Evolutionary conservation across 2,113 vertebrate species (phyloP), one percentile per base, ranked within the genome.

Genomic region (Australoheros scitulus): DNA sequence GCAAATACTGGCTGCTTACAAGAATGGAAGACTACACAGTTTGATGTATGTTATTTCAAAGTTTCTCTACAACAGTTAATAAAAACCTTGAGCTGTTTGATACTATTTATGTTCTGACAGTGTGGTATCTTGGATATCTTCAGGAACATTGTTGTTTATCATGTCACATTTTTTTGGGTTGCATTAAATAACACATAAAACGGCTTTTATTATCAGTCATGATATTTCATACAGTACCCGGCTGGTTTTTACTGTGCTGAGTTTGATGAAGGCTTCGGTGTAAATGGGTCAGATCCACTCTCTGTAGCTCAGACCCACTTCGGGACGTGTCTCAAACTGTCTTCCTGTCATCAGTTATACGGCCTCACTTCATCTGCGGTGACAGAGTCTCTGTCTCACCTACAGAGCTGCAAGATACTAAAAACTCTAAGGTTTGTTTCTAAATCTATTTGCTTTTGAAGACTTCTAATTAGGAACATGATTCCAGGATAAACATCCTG

Each of bases 401-500:
- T 38, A 82, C 92, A 88, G 61, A 76, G 81, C 88, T 61, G 4
- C 50, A 3, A 89, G 87, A 85, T 55, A 57, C 77, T 79, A 24
- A 78, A 83, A 85, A 75, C 22, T 57, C 10, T 11, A 58, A 74
- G 74, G 85, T 59, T 79, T 87, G 65, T 89, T 85, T 86, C 81
- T 85, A 77, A 65, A 80, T 82, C 76, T 77, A 79, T 88, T 86
- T 85, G 86, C 85, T 84, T 70, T 83, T 36, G 26, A 65, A 82
- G 29, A 47, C 36, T 52, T 87, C 87, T 89, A 82, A 91, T 82
- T 91, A 86, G 79, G 38, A 81, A 36, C 68, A 61, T 68, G 75
- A 91, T 85, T 89, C 74, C 65, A 85, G 88, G 88, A 87, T 74
- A 88, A 87, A 92, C 79, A 90, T 79, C 89, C 82, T 72, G 80